phyloP scores from a whole-genome alignment of 2,113 vertebrate species.

The Cebus imitator region DNA sequence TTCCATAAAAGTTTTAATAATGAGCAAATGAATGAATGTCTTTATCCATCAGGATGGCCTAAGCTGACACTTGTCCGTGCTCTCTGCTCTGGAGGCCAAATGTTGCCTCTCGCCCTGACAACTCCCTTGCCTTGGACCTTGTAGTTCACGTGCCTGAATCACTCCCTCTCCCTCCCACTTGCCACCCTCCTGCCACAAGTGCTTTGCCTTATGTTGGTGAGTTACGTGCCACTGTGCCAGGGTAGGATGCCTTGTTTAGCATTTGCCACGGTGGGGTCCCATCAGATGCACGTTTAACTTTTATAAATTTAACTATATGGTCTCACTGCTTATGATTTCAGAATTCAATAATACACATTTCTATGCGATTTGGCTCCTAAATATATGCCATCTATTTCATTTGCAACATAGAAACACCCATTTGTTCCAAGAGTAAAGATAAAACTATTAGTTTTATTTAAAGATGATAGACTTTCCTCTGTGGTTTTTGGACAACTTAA shows the following conservation, averaged over 20 bases:
- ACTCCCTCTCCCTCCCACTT: background rate
- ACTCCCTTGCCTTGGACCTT: background rate
- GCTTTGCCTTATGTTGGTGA: background rate
- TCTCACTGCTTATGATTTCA: constrained; percentile 14
- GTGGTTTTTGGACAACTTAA: constrained; percentile 16
- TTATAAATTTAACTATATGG: background rate
- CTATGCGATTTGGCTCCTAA: constrained; percentile 10
- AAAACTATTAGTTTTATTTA: constrained; percentile 49
- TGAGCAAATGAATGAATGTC: background rate
- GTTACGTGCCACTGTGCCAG: background rate
- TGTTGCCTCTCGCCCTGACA: background rate
- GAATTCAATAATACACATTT: constrained; percentile 49
- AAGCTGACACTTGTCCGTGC: background rate
- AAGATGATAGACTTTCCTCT: constrained; percentile 40
- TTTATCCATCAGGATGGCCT: background rate
- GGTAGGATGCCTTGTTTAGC: background rate
- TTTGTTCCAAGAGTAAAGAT: constrained; percentile 38
- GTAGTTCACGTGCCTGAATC: background rate
- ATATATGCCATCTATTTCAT: constrained; percentile 40
- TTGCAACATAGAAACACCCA: constrained; percentile 14
- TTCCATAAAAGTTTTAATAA: background rate
- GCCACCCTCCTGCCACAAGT: background rate
- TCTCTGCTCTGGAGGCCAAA: background rate
- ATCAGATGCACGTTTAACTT: background rate
- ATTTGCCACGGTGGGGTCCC: background rate